A percentile compares a stretch with the other conserved stretches of the same genome.
phyloP scores from a whole-genome alignment of 2,113 vertebrate genomes.

The Pangasianodon hypophthalmus region DNA sequence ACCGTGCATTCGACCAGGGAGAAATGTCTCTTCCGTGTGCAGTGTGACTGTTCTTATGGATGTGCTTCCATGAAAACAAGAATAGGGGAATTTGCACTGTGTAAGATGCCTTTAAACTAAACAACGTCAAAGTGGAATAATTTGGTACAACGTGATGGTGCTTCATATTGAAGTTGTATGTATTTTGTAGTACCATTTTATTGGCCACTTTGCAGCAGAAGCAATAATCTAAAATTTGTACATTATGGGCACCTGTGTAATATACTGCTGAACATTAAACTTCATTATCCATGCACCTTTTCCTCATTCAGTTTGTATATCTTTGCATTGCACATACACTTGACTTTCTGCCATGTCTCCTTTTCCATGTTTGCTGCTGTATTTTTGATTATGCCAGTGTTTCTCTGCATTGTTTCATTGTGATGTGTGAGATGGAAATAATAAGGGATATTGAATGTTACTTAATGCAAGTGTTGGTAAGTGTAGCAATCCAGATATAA shows the following conservation, averaged over 20 bases:
- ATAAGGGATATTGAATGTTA: conserved; percentile 46
- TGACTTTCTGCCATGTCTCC: conserved; percentile 11
- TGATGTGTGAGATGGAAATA: conserved; percentile 23
- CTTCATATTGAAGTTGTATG: conserved; percentile 64
- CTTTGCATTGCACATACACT: conserved; percentile 14
- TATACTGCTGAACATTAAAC: conserved; percentile 18
- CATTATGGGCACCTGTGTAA: conserved; percentile 14
- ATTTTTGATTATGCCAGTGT: conserved; percentile 23
- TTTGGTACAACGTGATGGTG: conserved; percentile 44
- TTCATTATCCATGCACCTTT: conserved; percentile 29
- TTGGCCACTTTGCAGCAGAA: conserved; percentile 42
- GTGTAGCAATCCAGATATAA: conserved; percentile 38
- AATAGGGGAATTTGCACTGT: conserved; percentile 49
- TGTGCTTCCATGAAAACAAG: neutral
- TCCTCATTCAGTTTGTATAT: neutral
- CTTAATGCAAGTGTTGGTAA: conserved; percentile 36
- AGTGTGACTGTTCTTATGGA: neutral
- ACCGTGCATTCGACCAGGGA: neutral
- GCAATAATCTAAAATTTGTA: conserved; percentile 28
- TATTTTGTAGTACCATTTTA: conserved; percentile 43
- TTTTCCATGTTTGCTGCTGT: conserved; percentile 47
- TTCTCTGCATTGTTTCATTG: conserved; percentile 27
- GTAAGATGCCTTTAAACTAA: conserved; percentile 45
- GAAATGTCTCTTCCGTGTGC: neutral
- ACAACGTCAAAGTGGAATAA: conserved; percentile 48